A percentile compares a stretch with the other conserved stretches of the same genome.
Conservation (phyloP, 2,113 vertebrate genomes). For the Stigmatopora nigra region DNA sequence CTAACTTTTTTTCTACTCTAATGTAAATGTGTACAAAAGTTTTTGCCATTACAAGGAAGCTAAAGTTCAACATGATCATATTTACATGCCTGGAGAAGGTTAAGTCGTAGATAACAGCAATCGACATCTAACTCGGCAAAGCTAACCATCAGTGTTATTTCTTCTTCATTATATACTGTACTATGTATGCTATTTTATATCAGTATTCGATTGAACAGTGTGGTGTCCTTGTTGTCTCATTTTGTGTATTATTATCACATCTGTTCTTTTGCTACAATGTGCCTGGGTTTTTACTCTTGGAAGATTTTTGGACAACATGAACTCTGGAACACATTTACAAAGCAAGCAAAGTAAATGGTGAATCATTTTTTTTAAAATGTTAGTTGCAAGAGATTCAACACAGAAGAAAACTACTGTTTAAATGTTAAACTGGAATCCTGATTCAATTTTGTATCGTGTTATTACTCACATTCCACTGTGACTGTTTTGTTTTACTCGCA, state of each 20-base stretch:
- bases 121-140: slow-evolving; percentile 9
- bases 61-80: background rate
- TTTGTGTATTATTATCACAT: slow-evolving; percentile 26
- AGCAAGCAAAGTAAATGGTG: slow-evolving; percentile 2
- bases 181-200: slow-evolving; percentile 43
- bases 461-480: slow-evolving; percentile 49
- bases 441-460: slow-evolving; percentile 17
- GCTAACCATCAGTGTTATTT: slow-evolving; percentile 53
- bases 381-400: slow-evolving; percentile 2
- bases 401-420: slow-evolving; percentile 2
- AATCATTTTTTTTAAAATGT: background rate
- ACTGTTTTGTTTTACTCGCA: slow-evolving; percentile 50
- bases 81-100: slow-evolving; percentile 15
- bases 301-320: slow-evolving; percentile 25
- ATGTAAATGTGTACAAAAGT: slow-evolving; percentile 13
- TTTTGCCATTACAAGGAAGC: slow-evolving; percentile 1
- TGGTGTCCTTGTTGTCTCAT: slow-evolving; percentile 4
- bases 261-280: slow-evolving; percentile 14
- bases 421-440: slow-evolving; percentile 1
- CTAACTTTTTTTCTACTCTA: background rate
- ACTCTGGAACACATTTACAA: slow-evolving; percentile 12
- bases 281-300: slow-evolving; percentile 29
- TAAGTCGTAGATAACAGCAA: slow-evolving; percentile 9
- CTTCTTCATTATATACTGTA: slow-evolving; percentile 49
- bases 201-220: slow-evolving; percentile 29